A percentile compares a stretch with the other conserved stretches of the same genome.
Evolutionary conservation across 2,888 invertebrate genomes (phyloP).

Genomic region (Euphydryas editha): DNA sequence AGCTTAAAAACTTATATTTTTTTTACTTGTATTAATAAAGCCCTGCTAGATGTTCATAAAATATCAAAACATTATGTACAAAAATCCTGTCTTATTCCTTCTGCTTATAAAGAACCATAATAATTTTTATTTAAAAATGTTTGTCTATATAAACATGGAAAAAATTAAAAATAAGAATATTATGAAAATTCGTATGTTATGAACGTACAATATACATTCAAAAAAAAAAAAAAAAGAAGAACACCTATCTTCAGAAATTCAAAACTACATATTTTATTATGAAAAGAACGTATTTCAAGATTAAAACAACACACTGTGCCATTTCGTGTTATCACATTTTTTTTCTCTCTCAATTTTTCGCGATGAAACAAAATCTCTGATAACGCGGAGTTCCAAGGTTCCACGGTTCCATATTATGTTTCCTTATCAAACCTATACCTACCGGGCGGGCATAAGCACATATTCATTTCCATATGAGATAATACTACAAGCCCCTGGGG

Average conservation of each 20-base stretch:
- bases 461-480: slow-evolving; percentile 42
- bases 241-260: background rate
- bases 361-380: slow-evolving; percentile 26
- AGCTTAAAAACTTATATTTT: too few species aligned
- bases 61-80: too few species aligned
- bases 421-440: slow-evolving; percentile 36
- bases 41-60: too few species aligned
- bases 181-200: too few species aligned
- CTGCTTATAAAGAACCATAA: too few species aligned
- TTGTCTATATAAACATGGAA: too few species aligned
- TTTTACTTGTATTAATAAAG: too few species aligned
- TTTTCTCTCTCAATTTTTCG: slow-evolving; percentile 20
- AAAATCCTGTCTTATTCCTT: too few species aligned
- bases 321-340: background rate
- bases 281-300: background rate
- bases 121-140: background rate
- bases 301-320: background rate
- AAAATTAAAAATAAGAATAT: too few species aligned
- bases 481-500: slow-evolving; percentile 30
- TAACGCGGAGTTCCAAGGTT: slow-evolving; percentile 23
- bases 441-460: slow-evolving; percentile 35
- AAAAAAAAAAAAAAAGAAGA: background rate
- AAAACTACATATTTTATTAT: background rate
- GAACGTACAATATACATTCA: too few species aligned
- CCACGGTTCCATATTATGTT: slow-evolving; percentile 21